These are phyloP conservation scores for Catostylus mosaicus DNA, from an alignment of 30 jellyfish, hydroid and myxozoan species.

Conservation along the genomic window DNA sequence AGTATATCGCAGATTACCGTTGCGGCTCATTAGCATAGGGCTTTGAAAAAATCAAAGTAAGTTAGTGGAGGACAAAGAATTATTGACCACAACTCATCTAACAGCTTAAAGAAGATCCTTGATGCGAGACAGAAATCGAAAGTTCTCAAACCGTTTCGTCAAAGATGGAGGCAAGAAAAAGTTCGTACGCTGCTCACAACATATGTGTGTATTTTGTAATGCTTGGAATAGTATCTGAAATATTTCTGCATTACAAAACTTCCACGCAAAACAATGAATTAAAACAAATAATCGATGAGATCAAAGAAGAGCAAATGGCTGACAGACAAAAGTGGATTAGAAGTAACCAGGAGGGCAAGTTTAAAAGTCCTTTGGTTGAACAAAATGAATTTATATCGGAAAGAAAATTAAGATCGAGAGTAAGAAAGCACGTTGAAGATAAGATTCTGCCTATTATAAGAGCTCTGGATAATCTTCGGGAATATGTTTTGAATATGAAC, in stretches of 20 bases:
- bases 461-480: background rate
- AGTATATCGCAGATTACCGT: too few relatives aligned
- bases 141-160: too few relatives aligned
- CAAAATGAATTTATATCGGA: background rate
- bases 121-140: too few relatives aligned
- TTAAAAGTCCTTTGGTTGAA: background rate
- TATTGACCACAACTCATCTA: too few relatives aligned
- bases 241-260: conserved; percentile 9
- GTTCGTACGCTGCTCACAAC: too few relatives aligned
- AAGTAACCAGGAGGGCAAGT: background rate
- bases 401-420: background rate
- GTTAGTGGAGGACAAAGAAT: too few relatives aligned
- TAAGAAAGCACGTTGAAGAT: background rate
- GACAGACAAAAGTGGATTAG: background rate
- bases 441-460: background rate
- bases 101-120: too few relatives aligned
- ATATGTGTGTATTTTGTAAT: too few relatives aligned
- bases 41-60: too few relatives aligned
- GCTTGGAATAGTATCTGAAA: background rate
- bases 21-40: too few relatives aligned
- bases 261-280: background rate
- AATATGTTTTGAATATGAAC: background rate
- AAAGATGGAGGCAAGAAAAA: too few relatives aligned
- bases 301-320: background rate
- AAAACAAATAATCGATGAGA: background rate